Evolutionary conservation across 2,888 invertebrate species (phyloP).

Genomic region (Tolmerus cingulatus): DNA sequence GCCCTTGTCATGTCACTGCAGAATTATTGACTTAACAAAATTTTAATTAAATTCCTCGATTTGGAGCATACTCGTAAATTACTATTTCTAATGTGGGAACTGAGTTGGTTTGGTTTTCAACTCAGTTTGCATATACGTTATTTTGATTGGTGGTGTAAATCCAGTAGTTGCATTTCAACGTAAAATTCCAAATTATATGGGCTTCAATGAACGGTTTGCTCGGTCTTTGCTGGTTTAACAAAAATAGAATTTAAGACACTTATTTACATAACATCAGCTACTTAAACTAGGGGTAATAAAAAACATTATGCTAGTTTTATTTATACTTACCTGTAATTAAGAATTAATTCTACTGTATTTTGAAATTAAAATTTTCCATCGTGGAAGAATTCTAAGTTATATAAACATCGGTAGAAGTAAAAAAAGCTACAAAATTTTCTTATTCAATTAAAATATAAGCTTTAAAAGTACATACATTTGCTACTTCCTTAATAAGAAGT

Average conservation of each 20-base stretch:
- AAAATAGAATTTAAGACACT: neutral
- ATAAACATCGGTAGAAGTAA: no score
- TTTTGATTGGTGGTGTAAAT: neutral
- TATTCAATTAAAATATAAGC: no score
- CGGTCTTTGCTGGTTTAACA: neutral
- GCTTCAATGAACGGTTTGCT: neutral
- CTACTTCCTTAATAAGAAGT: no score
- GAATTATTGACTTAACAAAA: constrained; percentile 40
- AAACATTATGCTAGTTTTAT: no score
- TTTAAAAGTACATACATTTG: no score
- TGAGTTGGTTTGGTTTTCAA: neutral
- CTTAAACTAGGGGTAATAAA: no score
- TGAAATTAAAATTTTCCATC: no score
- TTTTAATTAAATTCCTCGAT: constrained; percentile 37
- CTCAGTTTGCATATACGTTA: neutral
- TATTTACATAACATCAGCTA: no score
- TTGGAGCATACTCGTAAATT: constrained; percentile 4
- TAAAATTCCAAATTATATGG: neutral
- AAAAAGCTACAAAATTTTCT: no score
- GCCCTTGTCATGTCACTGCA: constrained; percentile 27
- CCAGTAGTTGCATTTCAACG: neutral
- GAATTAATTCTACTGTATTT: no score
- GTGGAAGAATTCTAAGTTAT: no score
- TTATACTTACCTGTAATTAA: no score
- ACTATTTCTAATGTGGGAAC: neutral